These are phyloP conservation scores for Corvus hawaiiensis DNA, from an alignment of 2,113 vertebrate genomes.

Conservation along the genomic window DNA sequence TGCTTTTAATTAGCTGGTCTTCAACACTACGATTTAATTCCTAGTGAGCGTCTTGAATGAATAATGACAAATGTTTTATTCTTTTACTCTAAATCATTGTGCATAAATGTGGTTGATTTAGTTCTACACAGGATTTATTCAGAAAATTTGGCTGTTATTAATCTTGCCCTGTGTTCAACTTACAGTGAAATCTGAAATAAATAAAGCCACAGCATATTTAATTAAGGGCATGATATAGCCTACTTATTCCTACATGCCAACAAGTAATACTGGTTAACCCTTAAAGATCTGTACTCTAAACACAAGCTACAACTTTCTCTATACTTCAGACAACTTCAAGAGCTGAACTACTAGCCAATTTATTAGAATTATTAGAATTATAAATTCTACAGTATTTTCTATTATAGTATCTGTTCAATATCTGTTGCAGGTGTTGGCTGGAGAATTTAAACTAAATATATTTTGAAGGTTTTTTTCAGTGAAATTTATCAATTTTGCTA, in stretches of 20 bases:
- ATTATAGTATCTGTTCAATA: neutral
- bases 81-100: neutral
- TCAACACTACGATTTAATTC: neutral
- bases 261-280: neutral
- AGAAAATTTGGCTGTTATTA: neutral
- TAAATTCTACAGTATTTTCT: neutral
- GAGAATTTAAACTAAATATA: neutral
- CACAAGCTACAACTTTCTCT: neutral
- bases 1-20: neutral
- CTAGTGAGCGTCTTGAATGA: neutral
- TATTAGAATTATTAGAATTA: neutral
- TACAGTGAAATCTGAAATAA: neutral
- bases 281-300: neutral
- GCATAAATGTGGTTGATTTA: neutral
- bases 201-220: neutral
- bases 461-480: neutral
- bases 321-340: neutral
- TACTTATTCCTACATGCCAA: neutral
- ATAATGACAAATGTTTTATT: neutral
- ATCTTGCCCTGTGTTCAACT: neutral
- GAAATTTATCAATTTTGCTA: neutral
- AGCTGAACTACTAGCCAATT: neutral
- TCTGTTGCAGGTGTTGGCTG: neutral
- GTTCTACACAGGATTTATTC: neutral
- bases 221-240: neutral